Conservation (phyloP, 2,888 invertebrate species). For the Penaeus monodon region DNA sequence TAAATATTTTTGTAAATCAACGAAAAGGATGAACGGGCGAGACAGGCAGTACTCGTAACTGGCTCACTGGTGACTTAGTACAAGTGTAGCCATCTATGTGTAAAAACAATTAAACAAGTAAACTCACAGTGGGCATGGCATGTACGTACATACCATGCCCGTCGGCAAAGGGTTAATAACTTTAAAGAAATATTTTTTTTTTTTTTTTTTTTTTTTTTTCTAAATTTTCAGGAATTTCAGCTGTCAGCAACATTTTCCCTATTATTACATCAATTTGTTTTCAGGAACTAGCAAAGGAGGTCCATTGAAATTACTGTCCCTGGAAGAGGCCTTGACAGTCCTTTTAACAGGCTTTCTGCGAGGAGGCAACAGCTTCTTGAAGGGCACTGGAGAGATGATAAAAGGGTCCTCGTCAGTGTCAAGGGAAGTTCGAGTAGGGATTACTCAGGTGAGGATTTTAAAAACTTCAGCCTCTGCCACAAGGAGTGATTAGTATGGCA, state of each 20-base stretch:
- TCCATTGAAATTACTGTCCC: constrained; percentile 78
- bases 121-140: too few species aligned
- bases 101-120: too few species aligned
- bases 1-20: too few species aligned
- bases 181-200: background rate
- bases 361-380: constrained; percentile 93
- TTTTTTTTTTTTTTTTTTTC: background rate
- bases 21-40: too few species aligned
- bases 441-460: constrained; percentile 85
- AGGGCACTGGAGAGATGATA: constrained; percentile 93
- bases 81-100: too few species aligned
- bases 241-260: background rate
- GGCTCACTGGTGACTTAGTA: too few species aligned
- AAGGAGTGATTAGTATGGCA: background rate
- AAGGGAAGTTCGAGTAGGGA: constrained; percentile 95
- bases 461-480: too few species aligned
- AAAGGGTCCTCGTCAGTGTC: constrained; percentile 94
- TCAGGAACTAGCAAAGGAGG: constrained; percentile 52
- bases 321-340: constrained; percentile 92
- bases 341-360: constrained; percentile 93
- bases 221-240: background rate
- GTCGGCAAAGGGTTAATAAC: too few species aligned
- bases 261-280: background rate
- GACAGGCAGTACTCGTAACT: too few species aligned
- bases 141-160: too few species aligned